Percentiles rank a stretch among this genome's conserved stretches.
These are phyloP conservation scores for Zapus hudsonius DNA, from an alignment of 2,113 vertebrate species.

Conservation along the genomic window DNA sequence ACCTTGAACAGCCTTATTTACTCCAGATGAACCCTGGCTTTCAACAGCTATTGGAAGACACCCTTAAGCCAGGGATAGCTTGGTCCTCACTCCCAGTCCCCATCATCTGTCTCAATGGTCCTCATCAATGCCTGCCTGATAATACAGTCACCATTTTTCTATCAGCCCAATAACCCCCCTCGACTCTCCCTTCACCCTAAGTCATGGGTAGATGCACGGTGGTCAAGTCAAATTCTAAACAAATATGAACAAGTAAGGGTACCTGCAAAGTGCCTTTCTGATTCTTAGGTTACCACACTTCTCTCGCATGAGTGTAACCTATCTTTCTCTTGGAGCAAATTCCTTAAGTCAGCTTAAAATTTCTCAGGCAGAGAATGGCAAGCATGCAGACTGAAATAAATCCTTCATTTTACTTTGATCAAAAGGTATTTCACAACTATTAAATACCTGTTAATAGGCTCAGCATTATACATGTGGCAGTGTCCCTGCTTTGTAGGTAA, in stretches of 20 bases:
- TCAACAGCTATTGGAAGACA: background rate
- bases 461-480: background rate
- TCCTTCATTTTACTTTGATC: slow-evolving; percentile 13
- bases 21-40: slow-evolving; percentile 53
- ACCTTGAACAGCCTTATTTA: slow-evolving; percentile 55
- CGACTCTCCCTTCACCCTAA: background rate
- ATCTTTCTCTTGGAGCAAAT: background rate
- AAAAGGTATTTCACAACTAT: background rate
- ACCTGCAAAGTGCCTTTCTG: background rate
- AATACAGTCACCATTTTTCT: too few species aligned
- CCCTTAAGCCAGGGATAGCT: background rate
- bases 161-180: background rate
- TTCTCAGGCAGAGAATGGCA: background rate
- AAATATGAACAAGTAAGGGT: background rate
- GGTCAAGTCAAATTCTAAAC: background rate
- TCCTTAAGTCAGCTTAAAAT: background rate
- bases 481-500: background rate
- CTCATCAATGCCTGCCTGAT: background rate
- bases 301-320: background rate
- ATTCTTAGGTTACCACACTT: background rate
- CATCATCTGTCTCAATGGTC: background rate
- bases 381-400: background rate
- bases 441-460: background rate
- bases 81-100: background rate
- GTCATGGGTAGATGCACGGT: background rate